phyloP scores from a whole-genome alignment of 2,797 vertebrate genomes.

The Anas flavirostris region DNA sequence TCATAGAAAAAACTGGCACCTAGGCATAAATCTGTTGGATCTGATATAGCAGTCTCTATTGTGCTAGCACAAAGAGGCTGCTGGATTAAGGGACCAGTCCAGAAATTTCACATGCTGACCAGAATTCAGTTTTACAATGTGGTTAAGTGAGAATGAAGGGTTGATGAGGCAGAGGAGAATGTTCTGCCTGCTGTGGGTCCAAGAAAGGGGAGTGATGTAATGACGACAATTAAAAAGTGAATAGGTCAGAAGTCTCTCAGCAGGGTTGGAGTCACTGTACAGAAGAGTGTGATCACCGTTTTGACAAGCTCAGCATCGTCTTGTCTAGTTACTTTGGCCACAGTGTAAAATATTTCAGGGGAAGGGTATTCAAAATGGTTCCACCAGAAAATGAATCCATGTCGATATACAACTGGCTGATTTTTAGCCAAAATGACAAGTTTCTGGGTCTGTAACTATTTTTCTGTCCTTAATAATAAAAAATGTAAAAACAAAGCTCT shows the following conservation, averaged over 20 bases:
- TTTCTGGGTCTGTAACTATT: background rate
- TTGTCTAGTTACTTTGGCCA: constrained; percentile 22
- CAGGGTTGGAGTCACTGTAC: background rate
- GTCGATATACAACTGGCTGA: background rate
- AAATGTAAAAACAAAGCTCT: constrained; percentile 15
- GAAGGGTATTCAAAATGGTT: background rate
- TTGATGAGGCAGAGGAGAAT: background rate
- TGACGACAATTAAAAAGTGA: background rate
- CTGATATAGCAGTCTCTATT: background rate
- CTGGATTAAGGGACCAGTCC: background rate
- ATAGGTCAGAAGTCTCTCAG: background rate
- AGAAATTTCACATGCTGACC: background rate
- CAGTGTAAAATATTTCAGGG: background rate
- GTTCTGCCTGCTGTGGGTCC: background rate
- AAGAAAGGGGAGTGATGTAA: background rate
- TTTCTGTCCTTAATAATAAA: constrained; percentile 46
- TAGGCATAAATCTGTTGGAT: background rate
- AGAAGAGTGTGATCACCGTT: background rate
- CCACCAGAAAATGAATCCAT: background rate
- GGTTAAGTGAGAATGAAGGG: background rate
- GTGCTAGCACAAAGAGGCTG: background rate
- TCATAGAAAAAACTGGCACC: background rate
- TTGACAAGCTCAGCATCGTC: background rate
- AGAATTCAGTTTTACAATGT: constrained; percentile 5
- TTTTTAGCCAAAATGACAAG: constrained; percentile 34